Evolutionary conservation across 2,797 vertebrate genomes (phyloP).

Genomic region (Clarias pachynema): DNA sequence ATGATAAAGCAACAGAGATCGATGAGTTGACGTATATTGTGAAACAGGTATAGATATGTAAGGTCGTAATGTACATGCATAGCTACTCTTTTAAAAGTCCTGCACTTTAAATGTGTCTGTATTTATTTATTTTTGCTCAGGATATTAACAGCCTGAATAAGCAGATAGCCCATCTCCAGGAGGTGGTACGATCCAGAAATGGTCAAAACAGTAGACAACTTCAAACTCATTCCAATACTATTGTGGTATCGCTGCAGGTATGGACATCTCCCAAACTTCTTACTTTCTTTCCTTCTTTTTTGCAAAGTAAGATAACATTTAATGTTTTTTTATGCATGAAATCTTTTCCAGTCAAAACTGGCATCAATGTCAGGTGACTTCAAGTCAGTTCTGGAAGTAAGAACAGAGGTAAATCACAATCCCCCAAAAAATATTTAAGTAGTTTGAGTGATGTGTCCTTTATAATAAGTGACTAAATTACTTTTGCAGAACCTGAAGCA

Average conservation of each 20-base stretch:
- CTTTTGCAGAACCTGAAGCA: slow-evolving; percentile 78
- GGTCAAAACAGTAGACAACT: slow-evolving; percentile 76
- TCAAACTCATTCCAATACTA: slow-evolving; percentile 81
- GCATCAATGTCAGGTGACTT: slow-evolving; percentile 85
- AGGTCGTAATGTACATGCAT: not conserved
- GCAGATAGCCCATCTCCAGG: slow-evolving; percentile 82
- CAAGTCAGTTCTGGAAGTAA: slow-evolving; percentile 83
- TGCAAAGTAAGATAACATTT: not conserved
- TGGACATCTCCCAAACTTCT: not conserved
- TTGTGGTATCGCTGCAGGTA: slow-evolving; percentile 80
- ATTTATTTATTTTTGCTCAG: slow-evolving; percentile 56
- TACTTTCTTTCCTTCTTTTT: not conserved
- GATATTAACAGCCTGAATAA: slow-evolving; percentile 84
- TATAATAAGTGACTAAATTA: not conserved
- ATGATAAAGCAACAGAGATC: slow-evolving; percentile 82
- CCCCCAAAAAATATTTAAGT: not conserved
- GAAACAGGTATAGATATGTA: slow-evolving; percentile 74
- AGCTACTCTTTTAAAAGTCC: not conserved
- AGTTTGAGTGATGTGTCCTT: not conserved
- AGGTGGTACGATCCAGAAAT: slow-evolving; percentile 74
- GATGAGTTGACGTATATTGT: slow-evolving; percentile 85
- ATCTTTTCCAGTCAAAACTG: slow-evolving; percentile 74
- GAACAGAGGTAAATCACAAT: slow-evolving; percentile 76
- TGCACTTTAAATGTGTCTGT: not conserved
- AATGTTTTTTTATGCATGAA: slow-evolving; percentile 11